Conservation (phyloP, 2,888 invertebrate genomes). For the Epinotia brunnichana region DNA sequence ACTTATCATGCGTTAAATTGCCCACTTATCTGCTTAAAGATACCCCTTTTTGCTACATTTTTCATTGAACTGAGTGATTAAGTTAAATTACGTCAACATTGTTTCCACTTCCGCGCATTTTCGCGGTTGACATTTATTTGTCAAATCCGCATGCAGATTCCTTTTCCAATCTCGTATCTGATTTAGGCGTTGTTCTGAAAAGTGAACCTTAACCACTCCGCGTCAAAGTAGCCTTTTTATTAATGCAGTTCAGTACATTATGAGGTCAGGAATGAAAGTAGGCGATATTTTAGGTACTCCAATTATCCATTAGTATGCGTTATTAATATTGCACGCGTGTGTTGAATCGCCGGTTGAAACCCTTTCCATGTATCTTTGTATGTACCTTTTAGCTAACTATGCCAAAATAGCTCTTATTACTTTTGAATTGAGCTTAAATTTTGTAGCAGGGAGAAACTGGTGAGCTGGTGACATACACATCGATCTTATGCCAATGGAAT, state of each 20-base stretch:
- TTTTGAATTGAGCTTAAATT: background rate
- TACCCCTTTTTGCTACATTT: constrained; percentile 35
- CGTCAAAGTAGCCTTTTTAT: background rate
- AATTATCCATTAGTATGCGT: constrained; percentile 23
- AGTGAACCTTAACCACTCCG: background rate
- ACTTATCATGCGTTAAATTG: constrained; percentile 40
- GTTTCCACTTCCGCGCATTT: constrained; percentile 23
- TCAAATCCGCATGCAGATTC: background rate
- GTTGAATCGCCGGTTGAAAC: constrained; percentile 22
- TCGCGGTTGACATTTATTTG: constrained; percentile 12
- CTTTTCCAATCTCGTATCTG: background rate
- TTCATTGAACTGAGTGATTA: constrained; percentile 31
- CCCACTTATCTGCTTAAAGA: constrained; percentile 16
- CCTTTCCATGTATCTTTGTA: constrained; percentile 29
- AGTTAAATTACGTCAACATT: constrained; percentile 16
- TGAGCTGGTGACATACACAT: too few species aligned
- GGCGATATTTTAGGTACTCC: constrained; percentile 18
- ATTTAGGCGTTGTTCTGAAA: background rate
- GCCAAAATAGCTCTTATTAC: background rate
- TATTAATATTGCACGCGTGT: constrained; percentile 31
- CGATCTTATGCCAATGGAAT: background rate
- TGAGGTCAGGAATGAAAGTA: constrained; percentile 1
- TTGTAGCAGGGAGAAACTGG: background rate
- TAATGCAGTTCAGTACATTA: background rate
- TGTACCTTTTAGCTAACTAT: background rate